Conservation (phyloP, 2,113 vertebrate species). For the Terrapene triunguis region DNA sequence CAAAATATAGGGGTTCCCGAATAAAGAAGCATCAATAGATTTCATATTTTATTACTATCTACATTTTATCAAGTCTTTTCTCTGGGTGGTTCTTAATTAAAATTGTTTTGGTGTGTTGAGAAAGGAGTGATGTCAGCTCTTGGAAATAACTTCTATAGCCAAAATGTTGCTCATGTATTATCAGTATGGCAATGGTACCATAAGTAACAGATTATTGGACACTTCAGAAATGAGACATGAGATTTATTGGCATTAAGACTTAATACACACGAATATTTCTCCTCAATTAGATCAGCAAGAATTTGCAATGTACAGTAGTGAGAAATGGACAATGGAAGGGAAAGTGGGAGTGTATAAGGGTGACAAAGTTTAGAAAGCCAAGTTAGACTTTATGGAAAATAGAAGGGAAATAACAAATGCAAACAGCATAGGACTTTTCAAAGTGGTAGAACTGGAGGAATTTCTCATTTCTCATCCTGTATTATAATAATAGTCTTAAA, state of each 20-base stretch:
- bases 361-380: background rate
- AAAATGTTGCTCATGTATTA: background rate
- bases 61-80: background rate
- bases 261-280: background rate
- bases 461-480: background rate
- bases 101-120: background rate
- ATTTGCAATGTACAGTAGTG: background rate
- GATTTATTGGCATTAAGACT: slow-evolving; percentile 3
- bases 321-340: background rate
- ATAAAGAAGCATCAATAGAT: background rate
- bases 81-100: background rate
- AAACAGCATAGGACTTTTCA: background rate
- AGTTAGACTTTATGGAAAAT: background rate
- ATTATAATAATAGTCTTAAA: background rate
- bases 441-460: background rate
- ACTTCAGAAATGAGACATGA: background rate
- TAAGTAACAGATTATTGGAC: background rate
- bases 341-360: background rate
- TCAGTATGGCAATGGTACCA: background rate
- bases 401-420: background rate
- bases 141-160: background rate
- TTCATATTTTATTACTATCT: background rate
- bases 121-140: background rate
- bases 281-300: background rate
- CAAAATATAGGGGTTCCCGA: background rate